Conservation (phyloP, 2,797 vertebrate species). For the Gephyroberyx darwinii region DNA sequence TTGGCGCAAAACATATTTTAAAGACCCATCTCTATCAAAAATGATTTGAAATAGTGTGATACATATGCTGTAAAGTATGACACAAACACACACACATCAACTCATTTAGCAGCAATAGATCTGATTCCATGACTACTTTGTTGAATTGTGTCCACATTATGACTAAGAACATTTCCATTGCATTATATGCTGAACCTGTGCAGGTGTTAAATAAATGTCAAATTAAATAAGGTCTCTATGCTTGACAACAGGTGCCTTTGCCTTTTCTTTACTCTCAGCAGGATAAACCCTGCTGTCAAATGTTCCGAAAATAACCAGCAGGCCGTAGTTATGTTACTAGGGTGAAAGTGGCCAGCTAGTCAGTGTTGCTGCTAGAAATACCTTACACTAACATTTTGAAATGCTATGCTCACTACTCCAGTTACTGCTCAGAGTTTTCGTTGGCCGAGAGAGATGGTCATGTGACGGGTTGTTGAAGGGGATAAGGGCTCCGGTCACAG, state of each 20-base stretch:
- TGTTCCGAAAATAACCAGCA: constrained; percentile 65
- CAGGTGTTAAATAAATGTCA: constrained; percentile 35
- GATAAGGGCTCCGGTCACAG: constrained; percentile 33
- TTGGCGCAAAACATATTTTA: constrained; percentile 63
- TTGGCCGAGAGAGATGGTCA: constrained; percentile 59
- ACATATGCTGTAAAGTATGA: constrained; percentile 65
- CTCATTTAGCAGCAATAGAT: constrained; percentile 33
- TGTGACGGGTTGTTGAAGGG: constrained; percentile 68
- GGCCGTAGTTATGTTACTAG: constrained; percentile 51
- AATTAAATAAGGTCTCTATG: neutral
- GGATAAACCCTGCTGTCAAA: constrained; percentile 57
- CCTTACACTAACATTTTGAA: constrained; percentile 75
- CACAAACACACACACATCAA: constrained; percentile 31
- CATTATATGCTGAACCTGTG: neutral
- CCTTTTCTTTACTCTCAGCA: constrained; percentile 38
- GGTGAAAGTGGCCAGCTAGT: constrained; percentile 38
- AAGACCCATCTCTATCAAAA: constrained; percentile 57
- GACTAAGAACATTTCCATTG: constrained; percentile 26
- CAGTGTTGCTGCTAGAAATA: constrained; percentile 64
- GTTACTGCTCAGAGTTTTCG: constrained; percentile 65
- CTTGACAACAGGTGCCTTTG: constrained; percentile 69
- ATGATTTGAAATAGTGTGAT: constrained; percentile 55
- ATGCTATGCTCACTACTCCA: constrained; percentile 69
- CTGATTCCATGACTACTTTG: constrained; percentile 8
- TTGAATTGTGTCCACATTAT: neutral